Percentiles rank a stretch among this genome's conserved stretches.
phyloP scores from a whole-genome alignment of 2,113 vertebrate species.

The Chinchilla lanigera region DNA sequence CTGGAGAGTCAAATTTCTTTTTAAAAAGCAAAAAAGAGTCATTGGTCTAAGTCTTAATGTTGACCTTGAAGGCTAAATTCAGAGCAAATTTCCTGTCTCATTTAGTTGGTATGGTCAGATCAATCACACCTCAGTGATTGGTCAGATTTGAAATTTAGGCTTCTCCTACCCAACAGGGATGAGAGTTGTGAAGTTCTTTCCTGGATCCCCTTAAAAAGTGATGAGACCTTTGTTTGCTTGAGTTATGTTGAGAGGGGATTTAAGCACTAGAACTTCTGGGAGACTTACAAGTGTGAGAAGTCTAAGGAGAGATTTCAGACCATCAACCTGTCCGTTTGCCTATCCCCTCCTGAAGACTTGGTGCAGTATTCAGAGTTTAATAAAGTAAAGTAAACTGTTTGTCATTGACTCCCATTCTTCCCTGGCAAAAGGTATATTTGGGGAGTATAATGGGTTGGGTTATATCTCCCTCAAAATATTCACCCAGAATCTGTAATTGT shows the following conservation, averaged over 20 bases:
- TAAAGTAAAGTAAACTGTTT: not conserved
- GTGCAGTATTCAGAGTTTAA: not conserved
- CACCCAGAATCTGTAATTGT: not conserved
- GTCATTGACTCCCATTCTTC: not conserved
- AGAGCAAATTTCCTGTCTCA: not conserved
- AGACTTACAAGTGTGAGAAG: not conserved
- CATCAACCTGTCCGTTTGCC: not conserved
- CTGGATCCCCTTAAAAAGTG: not conserved
- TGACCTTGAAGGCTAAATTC: slow-evolving; percentile 30
- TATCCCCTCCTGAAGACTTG: not conserved
- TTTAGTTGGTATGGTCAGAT: not conserved
- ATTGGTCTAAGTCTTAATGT: not conserved
- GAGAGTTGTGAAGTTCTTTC: not conserved
- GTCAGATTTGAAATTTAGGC: not conserved
- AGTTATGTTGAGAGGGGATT: not conserved
- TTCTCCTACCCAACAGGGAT: not conserved
- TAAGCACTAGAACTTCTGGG: not conserved
- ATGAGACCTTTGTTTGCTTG: not conserved
- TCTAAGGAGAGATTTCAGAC: not conserved
- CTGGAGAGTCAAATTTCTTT: not conserved
- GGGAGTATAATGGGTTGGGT: not conserved
- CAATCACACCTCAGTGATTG: not conserved
- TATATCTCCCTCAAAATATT: not conserved
- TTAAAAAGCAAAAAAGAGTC: not conserved
- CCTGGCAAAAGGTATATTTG: not conserved